Conservation (phyloP, 92 coral and sea anemone species). For the Porites lobata region DNA sequence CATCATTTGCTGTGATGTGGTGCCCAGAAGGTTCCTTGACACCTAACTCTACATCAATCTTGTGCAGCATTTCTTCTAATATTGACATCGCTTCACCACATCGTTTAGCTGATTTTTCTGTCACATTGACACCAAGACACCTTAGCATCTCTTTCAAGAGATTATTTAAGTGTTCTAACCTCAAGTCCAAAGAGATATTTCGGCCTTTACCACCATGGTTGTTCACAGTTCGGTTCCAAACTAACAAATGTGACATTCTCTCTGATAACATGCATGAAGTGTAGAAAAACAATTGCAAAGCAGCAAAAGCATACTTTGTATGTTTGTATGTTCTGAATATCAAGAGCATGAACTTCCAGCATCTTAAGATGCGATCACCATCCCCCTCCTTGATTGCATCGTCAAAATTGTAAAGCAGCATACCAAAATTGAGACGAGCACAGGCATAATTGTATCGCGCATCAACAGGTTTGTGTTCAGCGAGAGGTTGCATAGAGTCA, state of each 20-base stretch:
- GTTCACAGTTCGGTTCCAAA: conserved; percentile 68
- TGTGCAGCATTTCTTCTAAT: conserved; percentile 59
- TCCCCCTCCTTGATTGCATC: conserved; percentile 68
- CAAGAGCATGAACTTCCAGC: conserved; percentile 59
- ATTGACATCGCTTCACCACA: conserved; percentile 58
- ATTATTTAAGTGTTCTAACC: conserved; percentile 53
- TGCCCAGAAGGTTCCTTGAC: conserved; percentile 59
- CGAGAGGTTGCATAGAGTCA: neutral
- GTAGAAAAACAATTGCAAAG: conserved; percentile 26
- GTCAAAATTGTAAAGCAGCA: conserved; percentile 46
- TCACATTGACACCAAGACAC: conserved; percentile 47
- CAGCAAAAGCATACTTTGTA: conserved; percentile 57
- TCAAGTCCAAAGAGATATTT: conserved; percentile 66
- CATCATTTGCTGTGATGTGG: conserved; percentile 55
- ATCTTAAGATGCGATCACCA: conserved; percentile 54
- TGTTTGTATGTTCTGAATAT: conserved; percentile 46
- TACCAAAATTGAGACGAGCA: conserved; percentile 33
- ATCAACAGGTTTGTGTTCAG: neutral
- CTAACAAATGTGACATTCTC: conserved; percentile 40
- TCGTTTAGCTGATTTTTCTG: conserved; percentile 50
- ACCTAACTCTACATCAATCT: conserved; percentile 55
- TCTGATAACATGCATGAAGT: conserved; percentile 14
- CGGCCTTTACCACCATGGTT: conserved; percentile 62
- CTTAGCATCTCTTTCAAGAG: conserved; percentile 41
- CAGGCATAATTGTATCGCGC: conserved; percentile 58